Base-by-base conservation (phyloP, 2,888 invertebrate genomes). In the Matsumyia berberina region DNA sequence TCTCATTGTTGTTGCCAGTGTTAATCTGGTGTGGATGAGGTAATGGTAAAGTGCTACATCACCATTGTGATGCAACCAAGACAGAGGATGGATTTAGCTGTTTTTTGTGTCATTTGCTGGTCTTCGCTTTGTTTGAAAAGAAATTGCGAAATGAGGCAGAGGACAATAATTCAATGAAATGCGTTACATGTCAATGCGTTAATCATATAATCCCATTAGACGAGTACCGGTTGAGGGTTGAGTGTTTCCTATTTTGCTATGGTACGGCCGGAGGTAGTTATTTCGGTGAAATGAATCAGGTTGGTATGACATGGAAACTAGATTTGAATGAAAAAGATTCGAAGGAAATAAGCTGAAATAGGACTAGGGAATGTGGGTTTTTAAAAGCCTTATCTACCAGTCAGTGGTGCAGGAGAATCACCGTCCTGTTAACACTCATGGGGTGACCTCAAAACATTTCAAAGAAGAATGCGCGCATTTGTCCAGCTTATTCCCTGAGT, bases 121-220 rank as follows among this genome's bases (percentile, higher is more conserved):
- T 33, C 15, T 17, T n/a, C n/a, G 62, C 55, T 57, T 74, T 85
- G 74, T 85, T 80, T 46, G 35, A 31, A 58, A 53, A 64, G 51
- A 80, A 85, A 85, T 85, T 80, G 80, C 74, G 80, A 85, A 85
- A 85, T 85, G 85, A 85, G 85, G 85, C 80, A 66, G 60, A 80
- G 58, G 80, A 74, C 85, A 76, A 80, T 85, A 91, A 91, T 92
- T 92, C 92, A 91, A 91, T 91, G 91, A 90, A 90, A 91, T 91
- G 91, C 91, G 91, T 91, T 91, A 90, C 92, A 91, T 91, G 91
- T 91, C 91, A 91, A 91, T 91, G 91, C 91, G 90, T 91, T 91
- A 92, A 91, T 91, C 92, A 91, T 88, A 91, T 92, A 91, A 91
- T 91, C 91, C 91, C 91, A 92, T 92, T 91, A 91, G 62, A n/a